A percentile compares a stretch with the other conserved stretches of the same genome.
phyloP scores from a whole-genome alignment of 1,140 invertebrate genomes.

The Atta colombica region DNA sequence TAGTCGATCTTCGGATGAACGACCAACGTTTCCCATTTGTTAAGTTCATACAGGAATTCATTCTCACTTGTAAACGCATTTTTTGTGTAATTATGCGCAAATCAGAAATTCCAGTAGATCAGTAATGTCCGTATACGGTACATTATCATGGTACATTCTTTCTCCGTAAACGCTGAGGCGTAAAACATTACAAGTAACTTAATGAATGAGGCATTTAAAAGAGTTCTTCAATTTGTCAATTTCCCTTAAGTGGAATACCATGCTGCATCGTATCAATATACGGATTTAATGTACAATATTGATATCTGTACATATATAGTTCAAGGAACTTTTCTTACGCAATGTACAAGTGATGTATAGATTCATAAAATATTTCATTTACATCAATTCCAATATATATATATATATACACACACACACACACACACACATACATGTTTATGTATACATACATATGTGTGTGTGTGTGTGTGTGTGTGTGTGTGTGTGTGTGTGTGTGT shows the following conservation, averaged over 20 bases:
- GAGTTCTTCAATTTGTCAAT: slow-evolving; percentile 16
- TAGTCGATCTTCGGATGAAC: background rate
- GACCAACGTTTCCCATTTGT: slow-evolving; percentile 12
- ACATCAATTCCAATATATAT: slow-evolving; percentile 64
- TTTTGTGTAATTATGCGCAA: slow-evolving; percentile 20
- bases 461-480: background rate
- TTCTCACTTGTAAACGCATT: slow-evolving; percentile 42
- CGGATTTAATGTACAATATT: slow-evolving; percentile 50
- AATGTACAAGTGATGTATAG: slow-evolving; percentile 70
- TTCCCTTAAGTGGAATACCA: slow-evolving; percentile 45
- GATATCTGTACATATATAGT: slow-evolving; percentile 69
- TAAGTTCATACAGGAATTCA: slow-evolving; percentile 60
- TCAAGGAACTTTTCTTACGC: slow-evolving; percentile 43
- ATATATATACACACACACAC: background rate
- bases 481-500: no score
- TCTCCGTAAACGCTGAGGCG: slow-evolving; percentile 13
- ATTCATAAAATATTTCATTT: slow-evolving; percentile 62
- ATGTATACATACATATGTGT: no score
- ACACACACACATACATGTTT: no score
- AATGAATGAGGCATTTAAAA: slow-evolving; percentile 39
- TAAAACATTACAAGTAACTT: slow-evolving; percentile 54
- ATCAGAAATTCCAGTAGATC: slow-evolving; percentile 36
- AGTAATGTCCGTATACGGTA: slow-evolving; percentile 27
- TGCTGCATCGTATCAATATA: slow-evolving; percentile 41
- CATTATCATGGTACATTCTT: background rate